Base-by-base conservation (phyloP, 2,888 invertebrate genomes). In the Mythimna ferrago region DNA sequence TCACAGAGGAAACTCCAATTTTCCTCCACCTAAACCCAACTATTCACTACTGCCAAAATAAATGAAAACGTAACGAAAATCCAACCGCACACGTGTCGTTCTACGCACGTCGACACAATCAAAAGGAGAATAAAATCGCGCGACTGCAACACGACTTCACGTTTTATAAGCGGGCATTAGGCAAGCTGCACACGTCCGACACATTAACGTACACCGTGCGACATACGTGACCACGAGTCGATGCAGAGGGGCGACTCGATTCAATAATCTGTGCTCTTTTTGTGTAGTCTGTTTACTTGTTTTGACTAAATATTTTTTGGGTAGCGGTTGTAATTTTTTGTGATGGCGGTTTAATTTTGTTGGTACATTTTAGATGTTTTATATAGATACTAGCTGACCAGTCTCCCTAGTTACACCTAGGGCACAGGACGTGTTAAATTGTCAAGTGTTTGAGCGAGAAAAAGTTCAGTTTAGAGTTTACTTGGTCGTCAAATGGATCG, bases 161-260 rank as follows among this genome's bases (percentile, higher is more conserved):
- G 91, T 91, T 91, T 91, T 89, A 90, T 90, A 88, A 86, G 87
- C 87, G 82, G 77, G 78, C 89, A 92, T 94, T 93, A 93, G 90
- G 92, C 91, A 93, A 82, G 89, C 93, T 79, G 66, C 87, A 82
- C 94, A 94, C 94, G 94, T 94, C 87, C 92, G 88, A 92, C 92
- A 92, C 93, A 94, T 94, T 94, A 94, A 94, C 94, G 94, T 93
- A 92, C 93, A 92, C 92, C 92, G 88, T 86, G 90, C 90, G 91
- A 91, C 90, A 91, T 85, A 94, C 94, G 94, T 94, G 94, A 90
- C 90, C 86, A 77, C 60, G 79, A 88, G 88, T 81, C 86, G 82
- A 82, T 83, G 81, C 84, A 84, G 87, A 83, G 88, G 87, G 86
- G 86, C 76, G 83, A 87, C 86, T 85, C 90, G 89, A 91, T 93